Evolutionary conservation across 2,113 vertebrate genomes (phyloP), one percentile per base, ranked within the genome.

Genomic region (Rhipidura dahli): DNA sequence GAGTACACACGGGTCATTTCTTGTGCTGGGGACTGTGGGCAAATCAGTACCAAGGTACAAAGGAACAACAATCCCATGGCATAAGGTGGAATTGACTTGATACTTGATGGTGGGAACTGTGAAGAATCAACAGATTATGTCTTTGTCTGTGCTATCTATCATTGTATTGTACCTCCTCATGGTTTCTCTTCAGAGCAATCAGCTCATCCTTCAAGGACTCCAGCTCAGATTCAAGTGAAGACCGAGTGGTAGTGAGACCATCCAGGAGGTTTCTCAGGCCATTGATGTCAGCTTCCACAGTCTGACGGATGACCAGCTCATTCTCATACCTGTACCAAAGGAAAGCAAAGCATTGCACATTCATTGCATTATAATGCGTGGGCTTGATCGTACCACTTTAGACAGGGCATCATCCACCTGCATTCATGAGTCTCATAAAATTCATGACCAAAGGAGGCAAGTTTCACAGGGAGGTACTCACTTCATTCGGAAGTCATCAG

Each of bases 401-500:
- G 13, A 13, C 11, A n/a, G 37, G 14, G 12, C 15, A 16, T 45
- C 28, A 31, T 49, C 39, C 50, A 16, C 7, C 31, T 49, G 13
- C 53, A 13, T 22, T 88, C 44, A 15, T 1, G 3, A 68, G 14
- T 42, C 19, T 63, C 3, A 0, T 44, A 27, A 78, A 59, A 66
- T 65, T 54, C 11, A 31, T 31, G 31, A 21, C 8, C 9, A 21
- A 26, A 21, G 7, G 4, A 16, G 6, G 8, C 4, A 21, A 3
- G 21, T 37, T 56, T 73, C 60, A 17, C 6, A 17, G 40, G 26
- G 53, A n/a, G 30, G 11, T 39, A 97, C 98, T 97, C 83, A 98
- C 98, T 98, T 98, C 87, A 93, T 93, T 39, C 96, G 94, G 97
- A 98, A 98, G 96, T 98, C 98, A 1, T 98, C 98, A 0, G 98